Evolutionary conservation across 1,140 invertebrate species (phyloP).

Genomic region (Nephotettix cincticeps): DNA sequence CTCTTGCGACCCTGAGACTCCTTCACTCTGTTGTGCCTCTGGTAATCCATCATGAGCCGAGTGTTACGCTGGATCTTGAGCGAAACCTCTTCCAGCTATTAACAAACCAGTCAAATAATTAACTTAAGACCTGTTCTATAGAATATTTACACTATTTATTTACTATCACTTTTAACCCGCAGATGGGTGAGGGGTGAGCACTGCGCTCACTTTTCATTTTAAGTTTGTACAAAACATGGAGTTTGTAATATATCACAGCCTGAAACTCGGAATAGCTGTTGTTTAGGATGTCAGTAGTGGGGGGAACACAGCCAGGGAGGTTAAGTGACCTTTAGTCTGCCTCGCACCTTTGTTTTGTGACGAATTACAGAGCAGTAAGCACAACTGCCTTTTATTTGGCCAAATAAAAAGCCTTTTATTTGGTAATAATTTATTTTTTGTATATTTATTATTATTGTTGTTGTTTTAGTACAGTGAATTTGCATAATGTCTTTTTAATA

Average conservation of each 20-base stretch:
- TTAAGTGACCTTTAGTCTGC: too few species aligned
- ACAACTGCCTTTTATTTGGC: background rate
- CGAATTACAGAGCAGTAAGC: too few species aligned
- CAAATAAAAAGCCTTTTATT: too few species aligned
- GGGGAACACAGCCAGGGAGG: background rate
- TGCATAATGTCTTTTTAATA: too few species aligned
- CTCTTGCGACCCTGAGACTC: background rate
- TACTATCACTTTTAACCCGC: background rate
- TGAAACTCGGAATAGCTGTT: background rate
- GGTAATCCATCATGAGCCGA: background rate
- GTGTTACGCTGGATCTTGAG: background rate
- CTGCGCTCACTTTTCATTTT: too few species aligned
- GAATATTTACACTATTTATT: background rate
- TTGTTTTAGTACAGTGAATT: too few species aligned
- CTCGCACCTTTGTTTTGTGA: too few species aligned
- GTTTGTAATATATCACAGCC: background rate
- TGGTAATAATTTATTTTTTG: too few species aligned
- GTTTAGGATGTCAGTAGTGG: background rate
- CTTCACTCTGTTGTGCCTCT: background rate
- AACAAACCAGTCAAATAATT: conserved; percentile 28
- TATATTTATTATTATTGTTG: too few species aligned
- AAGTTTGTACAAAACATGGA: too few species aligned
- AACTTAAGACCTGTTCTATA: too few species aligned
- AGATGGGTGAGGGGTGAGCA: background rate
- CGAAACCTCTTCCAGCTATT: conserved; percentile 85